Percentiles rank a stretch among this genome's conserved stretches.
phyloP scores from a whole-genome alignment of 2,888 invertebrate species.

The Polydesmus complanatus region DNA sequence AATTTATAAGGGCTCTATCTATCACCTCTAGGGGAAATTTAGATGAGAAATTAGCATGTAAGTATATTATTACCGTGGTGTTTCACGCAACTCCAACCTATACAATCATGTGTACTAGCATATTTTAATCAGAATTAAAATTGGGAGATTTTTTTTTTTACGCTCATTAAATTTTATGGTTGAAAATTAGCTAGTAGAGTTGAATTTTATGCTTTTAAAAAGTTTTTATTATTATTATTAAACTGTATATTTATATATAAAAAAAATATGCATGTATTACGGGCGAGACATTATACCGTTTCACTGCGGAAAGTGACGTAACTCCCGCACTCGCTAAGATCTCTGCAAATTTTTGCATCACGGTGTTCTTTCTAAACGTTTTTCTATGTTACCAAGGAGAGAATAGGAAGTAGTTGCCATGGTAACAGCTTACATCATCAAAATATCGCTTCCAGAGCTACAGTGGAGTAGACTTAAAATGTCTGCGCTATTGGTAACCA shows the following conservation, averaged over 20 bases:
- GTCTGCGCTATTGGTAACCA: no score
- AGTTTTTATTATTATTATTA: not conserved
- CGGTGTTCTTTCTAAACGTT: not conserved
- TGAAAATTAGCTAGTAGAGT: not conserved
- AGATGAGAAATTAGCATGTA: conserved; percentile 97
- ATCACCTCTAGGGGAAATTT: conserved; percentile 97
- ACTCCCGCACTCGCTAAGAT: not conserved
- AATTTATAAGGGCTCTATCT: conserved; percentile 94
- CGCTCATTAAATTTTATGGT: not conserved
- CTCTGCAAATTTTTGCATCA: not conserved
- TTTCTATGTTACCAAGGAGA: not conserved
- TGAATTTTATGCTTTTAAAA: not conserved
- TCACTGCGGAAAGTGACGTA: no score
- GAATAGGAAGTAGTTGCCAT: not conserved
- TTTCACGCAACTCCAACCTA: no score
- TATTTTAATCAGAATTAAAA: no score
- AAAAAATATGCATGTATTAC: no score
- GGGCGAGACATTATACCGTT: no score
- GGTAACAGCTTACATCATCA: not conserved
- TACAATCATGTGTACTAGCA: no score
- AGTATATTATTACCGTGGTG: conserved; percentile 43
- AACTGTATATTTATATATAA: no score
- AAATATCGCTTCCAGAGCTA: not conserved
- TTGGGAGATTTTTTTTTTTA: no score
- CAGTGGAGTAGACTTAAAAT: no score